Evolutionary conservation across 30 jellyfish, hydroid and myxozoan genomes (phyloP).

Genomic region (Aurelia sp.): DNA sequence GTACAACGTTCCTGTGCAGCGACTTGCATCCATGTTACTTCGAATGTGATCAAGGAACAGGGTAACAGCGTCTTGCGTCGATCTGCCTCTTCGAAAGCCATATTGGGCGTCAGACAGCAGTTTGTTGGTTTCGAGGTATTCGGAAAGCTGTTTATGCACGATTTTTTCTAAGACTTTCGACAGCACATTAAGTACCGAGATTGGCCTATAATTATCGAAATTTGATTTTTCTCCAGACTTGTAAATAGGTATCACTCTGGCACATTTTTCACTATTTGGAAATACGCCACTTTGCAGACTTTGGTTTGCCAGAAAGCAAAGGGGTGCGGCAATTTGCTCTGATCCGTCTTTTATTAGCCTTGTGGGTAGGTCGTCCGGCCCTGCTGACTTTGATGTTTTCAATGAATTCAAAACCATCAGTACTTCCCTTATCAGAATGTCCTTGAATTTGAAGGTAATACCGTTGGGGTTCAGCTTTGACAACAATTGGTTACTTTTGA

Average conservation of each 20-base stretch:
- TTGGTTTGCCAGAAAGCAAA: slow-evolving; percentile 38
- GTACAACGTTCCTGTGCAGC: slow-evolving; percentile 53
- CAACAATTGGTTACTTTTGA: slow-evolving; percentile 13
- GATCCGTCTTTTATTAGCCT: slow-evolving; percentile 64
- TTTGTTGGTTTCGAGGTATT: slow-evolving; percentile 35
- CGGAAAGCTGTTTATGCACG: slow-evolving; percentile 30
- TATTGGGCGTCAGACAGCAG: no score
- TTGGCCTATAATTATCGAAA: no score
- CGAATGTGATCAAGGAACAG: slow-evolving; percentile 51
- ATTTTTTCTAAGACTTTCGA: no score
- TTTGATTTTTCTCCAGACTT: no score
- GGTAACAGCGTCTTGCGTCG: slow-evolving; percentile 47
- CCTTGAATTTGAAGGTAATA: slow-evolving; percentile 34
- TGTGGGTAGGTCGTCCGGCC: slow-evolving; percentile 36
- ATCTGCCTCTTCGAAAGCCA: no score
- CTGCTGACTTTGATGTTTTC: slow-evolving; percentile 43
- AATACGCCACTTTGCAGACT: slow-evolving; percentile 57
- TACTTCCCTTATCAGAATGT: slow-evolving; percentile 54
- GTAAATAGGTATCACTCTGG: slow-evolving; percentile 21
- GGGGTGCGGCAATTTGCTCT: slow-evolving; percentile 58
- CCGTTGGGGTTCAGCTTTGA: slow-evolving; percentile 54
- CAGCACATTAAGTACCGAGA: no score
- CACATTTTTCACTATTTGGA: slow-evolving; percentile 51
- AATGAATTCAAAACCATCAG: slow-evolving; percentile 47
- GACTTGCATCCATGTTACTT: slow-evolving; percentile 24